Evolutionary conservation across 2,888 invertebrate species (phyloP), one percentile per base, ranked within the genome.

Genomic region (Hydriomena furcata): DNA sequence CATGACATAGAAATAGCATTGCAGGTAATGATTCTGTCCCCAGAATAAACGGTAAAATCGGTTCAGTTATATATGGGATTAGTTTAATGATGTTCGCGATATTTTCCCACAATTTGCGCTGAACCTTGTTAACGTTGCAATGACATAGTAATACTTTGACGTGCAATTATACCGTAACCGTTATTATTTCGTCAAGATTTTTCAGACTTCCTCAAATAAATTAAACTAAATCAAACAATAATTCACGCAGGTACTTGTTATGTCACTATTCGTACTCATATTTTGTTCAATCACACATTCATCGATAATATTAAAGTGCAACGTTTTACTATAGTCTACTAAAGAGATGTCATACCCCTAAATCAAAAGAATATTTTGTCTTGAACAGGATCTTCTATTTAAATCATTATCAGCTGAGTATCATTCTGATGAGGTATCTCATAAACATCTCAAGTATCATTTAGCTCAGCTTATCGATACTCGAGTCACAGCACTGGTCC

Each of bases 381-480:
- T 21, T 5, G 34, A 21, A 23, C 7, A 7, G 21, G 34, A 25
- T 25, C 25, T n/a, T 17, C 13, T n/a, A 30, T 40, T 8, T n/a
- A n/a, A 23, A 21, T 40, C n/a, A 12, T 11, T 30, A 40, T 40
- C 30, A 40, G 12, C 4, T 21, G 23, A 23, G 30, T 21, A 30
- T 38, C 8, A 20, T 17, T 37, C 27, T 10, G 13, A 7, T 36
- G n/a, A 2, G 12, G 7, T 36, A 36, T 37, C 37, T 25, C 25
- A 24, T 25, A 27, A 27, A 2, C 38, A 25, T n/a, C 12, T 37
- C 27, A 32, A 47, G 43, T 47, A 28, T 41, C 41, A 38, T 31
- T 37, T 7, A 20, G 43, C 43, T 47, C 43, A 30, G 28, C 20
- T 43, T 52, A 52, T 47, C 47, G 52, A 43, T 52, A 52, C 11